Evolutionary conservation across 1,140 invertebrate genomes (phyloP), one percentile per base, ranked within the genome.

Genomic region (Heliothis subflexa): DNA sequence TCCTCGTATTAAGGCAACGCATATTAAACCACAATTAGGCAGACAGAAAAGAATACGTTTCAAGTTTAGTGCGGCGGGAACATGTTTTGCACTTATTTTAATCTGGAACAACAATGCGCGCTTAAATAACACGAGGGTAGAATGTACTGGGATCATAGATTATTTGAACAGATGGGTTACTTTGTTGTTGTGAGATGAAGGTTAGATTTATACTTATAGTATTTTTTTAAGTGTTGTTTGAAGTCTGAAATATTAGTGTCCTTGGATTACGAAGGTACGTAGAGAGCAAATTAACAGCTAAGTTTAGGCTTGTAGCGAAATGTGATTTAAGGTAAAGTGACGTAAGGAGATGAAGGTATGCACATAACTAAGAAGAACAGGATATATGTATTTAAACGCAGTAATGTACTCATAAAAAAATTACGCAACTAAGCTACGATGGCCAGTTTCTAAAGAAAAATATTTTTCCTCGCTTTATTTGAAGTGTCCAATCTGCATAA

Each of bases 51-150:
- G 45, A 47, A 14, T 13, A 47, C 33, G 16, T 59, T 54, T 72
- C 50, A 59, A 47, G 52, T 59, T 40, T 73, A 73, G 71, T 73
- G 71, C 55, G 55, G 28, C 21, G 52, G 21, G 5, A 47, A 68
- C 47, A 52, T 49, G 55, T 75, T 75, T 75, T 75, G 73, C 73
- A 75, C 59, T 75, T 75, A 75, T 75, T 75, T 75, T 75, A 75
- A 75, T 75, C 73, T 75, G 14, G 7, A 47, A 61, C 59, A 70
- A 75, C 73, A 75, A 62, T 50, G 73, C 73, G 40, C 57, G 73
- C 73, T 75, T 75, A 62, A 75, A 75, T 73, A 73, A 75, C 59
- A 75, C 21, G 57, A 75, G 73, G 73, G 73, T 62, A 59, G 47
- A 64, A 50, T 64, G 25, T 75, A 75, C 59, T 50, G 12, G 0